Conservation (phyloP, 2,888 invertebrate species). For the Diplolepis rosae region DNA sequence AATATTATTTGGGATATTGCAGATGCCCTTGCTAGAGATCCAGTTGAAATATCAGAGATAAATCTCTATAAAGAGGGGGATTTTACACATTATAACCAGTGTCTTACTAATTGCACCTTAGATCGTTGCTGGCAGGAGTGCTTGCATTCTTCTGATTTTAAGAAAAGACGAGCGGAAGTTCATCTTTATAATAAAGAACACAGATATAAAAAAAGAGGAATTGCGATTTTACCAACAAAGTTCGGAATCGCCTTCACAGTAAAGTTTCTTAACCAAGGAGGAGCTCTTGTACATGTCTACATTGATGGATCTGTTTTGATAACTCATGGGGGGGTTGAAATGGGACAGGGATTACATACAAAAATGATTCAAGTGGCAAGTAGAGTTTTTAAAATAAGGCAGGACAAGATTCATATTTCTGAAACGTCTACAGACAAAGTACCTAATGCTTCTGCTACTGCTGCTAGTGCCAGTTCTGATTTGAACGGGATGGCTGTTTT, state of each 20-base stretch:
- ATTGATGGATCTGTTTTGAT: slow-evolving; percentile 91
- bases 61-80: slow-evolving; percentile 90
- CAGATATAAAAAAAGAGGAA: slow-evolving; percentile 90
- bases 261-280: slow-evolving; percentile 87
- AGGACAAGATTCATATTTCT: slow-evolving; percentile 84
- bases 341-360: slow-evolving; percentile 97
- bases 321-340: slow-evolving; percentile 95
- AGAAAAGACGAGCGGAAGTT: slow-evolving; percentile 77
- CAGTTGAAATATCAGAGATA: slow-evolving; percentile 75
- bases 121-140: slow-evolving; percentile 87
- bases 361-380: slow-evolving; percentile 96
- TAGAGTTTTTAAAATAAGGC: slow-evolving; percentile 81
- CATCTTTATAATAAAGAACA: slow-evolving; percentile 84
- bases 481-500: slow-evolving; percentile 93
- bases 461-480: slow-evolving; percentile 92
- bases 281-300: slow-evolving; percentile 91
- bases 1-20: slow-evolving; percentile 86
- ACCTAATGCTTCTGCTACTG: slow-evolving; percentile 92
- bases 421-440: slow-evolving; percentile 94
- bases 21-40: slow-evolving; percentile 78
- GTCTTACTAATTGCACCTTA: slow-evolving; percentile 83
- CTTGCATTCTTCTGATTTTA: slow-evolving; percentile 79
- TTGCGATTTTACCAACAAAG: slow-evolving; percentile 87
- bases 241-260: slow-evolving; percentile 90
- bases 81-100: slow-evolving; percentile 85